Evolutionary conservation across 2,888 invertebrate genomes (phyloP), one percentile per base, ranked within the genome.

Genomic region (Dusona sp.): DNA sequence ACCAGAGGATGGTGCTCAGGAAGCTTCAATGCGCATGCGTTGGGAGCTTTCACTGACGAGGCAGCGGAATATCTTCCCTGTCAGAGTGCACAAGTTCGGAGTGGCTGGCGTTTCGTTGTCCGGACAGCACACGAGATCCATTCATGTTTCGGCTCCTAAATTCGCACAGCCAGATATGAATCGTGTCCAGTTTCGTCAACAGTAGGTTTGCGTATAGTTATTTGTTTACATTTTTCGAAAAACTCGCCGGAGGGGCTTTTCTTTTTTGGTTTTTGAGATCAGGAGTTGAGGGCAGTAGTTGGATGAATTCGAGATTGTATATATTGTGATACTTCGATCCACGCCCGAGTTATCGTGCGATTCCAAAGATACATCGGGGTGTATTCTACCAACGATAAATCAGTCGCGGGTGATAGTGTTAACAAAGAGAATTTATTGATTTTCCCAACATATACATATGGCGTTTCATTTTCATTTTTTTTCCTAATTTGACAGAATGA

Each of bases 121-220:
- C 67, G 83, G 70, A 73, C 70, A 82, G 83, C 83, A 79, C 83
- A 78, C 79, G 75, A 86, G 83, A 79, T 77, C 80, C 88, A 89
- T 89, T 88, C 88, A 88, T 88, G 83, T 82, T 87, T 88, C 79
- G 84, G 87, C 84, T 57, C 79, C 67, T 82, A 77, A 72, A 77
- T 83, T 77, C 33, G 54, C 74, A 42, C 51, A 70, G 74, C 33
- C 33, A 61, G 33, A 3, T 19, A 45, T 61, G 61, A 72, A 25
- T 42, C 22, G 54, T 54, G 54, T 65, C 70, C 29, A 36, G 78
- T 72, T 64, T 42, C 70, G 67, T 65, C 54, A 84, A 78, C 78
- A 72, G 73, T 82, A 79, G 42, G 7, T 73, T 86, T 57, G 73
- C 19, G 54, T 4, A 36, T 45, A 67, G 48, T 61, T 70, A 11